Percentiles rank a stretch among this genome's conserved stretches.
These are phyloP conservation scores for Hydrolagus colliei DNA, from an alignment of 2,797 vertebrate genomes.

Conservation along the genomic window DNA sequence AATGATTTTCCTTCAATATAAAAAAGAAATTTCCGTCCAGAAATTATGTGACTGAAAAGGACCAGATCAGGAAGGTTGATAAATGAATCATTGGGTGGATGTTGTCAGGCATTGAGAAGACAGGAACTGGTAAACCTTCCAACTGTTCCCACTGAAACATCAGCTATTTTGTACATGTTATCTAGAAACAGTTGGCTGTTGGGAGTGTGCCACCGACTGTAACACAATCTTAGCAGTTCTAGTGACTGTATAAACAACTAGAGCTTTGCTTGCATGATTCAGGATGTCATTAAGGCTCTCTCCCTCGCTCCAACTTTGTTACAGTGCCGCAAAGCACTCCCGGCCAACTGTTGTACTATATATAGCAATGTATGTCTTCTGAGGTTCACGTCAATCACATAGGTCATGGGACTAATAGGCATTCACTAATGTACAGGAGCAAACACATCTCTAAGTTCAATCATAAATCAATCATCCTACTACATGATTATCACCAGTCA, in stretches of 20 bases:
- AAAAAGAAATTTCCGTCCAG: no score
- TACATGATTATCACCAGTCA: neutral
- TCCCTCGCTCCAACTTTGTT: neutral
- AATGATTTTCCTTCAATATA: no score
- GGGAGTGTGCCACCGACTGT: neutral
- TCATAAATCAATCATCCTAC: neutral
- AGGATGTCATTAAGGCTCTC: neutral
- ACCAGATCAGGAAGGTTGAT: neutral
- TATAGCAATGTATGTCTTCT: neutral
- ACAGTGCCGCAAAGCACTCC: neutral
- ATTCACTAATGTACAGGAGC: slow-evolving; percentile 1
- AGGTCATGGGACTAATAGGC: neutral
- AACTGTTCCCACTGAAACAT: neutral
- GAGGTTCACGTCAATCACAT: neutral
- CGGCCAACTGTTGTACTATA: slow-evolving; percentile 11
- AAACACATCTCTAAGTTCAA: neutral
- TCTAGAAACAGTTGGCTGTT: neutral
- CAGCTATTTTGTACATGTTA: neutral
- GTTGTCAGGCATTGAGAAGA: neutral
- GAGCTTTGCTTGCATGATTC: neutral
- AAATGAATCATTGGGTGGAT: neutral
- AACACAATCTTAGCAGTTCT: slow-evolving; percentile 3
- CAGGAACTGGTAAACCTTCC: neutral
- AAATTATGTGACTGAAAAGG: neutral
- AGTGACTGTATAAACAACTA: neutral